Evolutionary conservation across 2,888 invertebrate species (phyloP), one percentile per base, ranked within the genome.

Genomic region (Nemotelus pantherinus): DNA sequence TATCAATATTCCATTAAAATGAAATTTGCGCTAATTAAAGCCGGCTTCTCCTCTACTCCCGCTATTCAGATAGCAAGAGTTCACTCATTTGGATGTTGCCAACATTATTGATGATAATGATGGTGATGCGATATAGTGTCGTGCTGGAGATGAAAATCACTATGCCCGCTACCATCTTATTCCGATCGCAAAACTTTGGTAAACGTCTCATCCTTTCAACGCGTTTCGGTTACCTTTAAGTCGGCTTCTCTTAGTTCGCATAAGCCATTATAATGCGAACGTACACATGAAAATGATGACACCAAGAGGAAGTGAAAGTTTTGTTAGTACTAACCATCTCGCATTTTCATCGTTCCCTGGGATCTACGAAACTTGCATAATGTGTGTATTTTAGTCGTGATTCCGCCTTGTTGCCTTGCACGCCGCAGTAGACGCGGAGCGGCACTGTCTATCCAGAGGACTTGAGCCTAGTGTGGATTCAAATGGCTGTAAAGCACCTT

Each of bases 231-330:
- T 45, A 70, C 70, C 70, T 70, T 67, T 47, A 25, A 43, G 41
- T 47, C 53, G 44, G 43, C 53, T 45, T 4, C n/a, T 25, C 25
- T 25, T 1, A 25, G 70, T 25, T 53, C 55, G 43, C 55, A 55
- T 70, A 53, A 63, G 39, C 41, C 48, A 60, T 74, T 60, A 74
- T 74, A 72, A 47, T 72, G 39, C 47, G 25, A 72, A 72, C 58
- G 47, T 58, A 72, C 72, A 72, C 58, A 58, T 48, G 55, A 63
- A 74, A 63, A 74, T 74, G 74, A 63, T 74, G 74, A 74, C 74
- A 74, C 74, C 60, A 63, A 74, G 48, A 74, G 74, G 74, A 74
- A 74, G 74, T 74, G 45, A 74, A 72, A 72, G 74, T 74, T 63
- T 74, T 63, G 74, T 63, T 74, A 63, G 74, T 50, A 45, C 60